Evolutionary conservation across 2,797 vertebrate species (phyloP), one percentile per base, ranked within the genome.

Genomic region (Silurus aristotelis): DNA sequence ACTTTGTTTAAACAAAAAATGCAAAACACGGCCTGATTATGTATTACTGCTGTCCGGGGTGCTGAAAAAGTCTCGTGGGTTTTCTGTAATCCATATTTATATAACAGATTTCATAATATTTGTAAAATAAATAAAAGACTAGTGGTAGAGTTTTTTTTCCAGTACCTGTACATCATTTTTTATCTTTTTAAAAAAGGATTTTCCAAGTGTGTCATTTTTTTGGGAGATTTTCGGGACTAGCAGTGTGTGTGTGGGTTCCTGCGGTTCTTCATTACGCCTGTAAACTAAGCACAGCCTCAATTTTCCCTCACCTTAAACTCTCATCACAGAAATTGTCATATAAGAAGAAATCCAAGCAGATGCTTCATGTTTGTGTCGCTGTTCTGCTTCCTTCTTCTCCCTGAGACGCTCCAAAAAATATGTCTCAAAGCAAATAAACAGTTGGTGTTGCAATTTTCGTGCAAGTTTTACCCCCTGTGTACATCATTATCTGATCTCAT

Each of bases 1-100:
- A 85, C 55, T 27, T 71, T 82, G 78, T 85, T 85, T 81, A 66
- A 85, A 67, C 78, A 81, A 14, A 66, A 66, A 75, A 66, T 71
- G 68, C 43, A 66, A 75, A 85, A 75, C 60, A 31, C 56, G 63
- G 48, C 9, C 19, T 27, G 27, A 81, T 85, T 66, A 85, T 85
- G 58, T 55, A 82, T 22, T 68, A 56, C 1, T 22, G 31, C 38
- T 13, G 84, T 9, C 2, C 0, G 0, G 43, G 46, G 38, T 5
- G 27, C 73, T 43, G 75, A 70, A 68, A 56, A 67, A 48, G 31
- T 46, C 27, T 46, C 63, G 13, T 14, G 31, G 31, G 66, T 68
- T 19, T 60, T 22, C 68, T 10, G 22, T 61, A 38, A 80, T 80
- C 15, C 76, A 79, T 31, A 82, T 82, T 82, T 58, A 70, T 43